Percentiles rank a stretch among this genome's conserved stretches.
phyloP scores from a whole-genome alignment of 2,888 invertebrate species.

The Pseudanteris insignis region DNA sequence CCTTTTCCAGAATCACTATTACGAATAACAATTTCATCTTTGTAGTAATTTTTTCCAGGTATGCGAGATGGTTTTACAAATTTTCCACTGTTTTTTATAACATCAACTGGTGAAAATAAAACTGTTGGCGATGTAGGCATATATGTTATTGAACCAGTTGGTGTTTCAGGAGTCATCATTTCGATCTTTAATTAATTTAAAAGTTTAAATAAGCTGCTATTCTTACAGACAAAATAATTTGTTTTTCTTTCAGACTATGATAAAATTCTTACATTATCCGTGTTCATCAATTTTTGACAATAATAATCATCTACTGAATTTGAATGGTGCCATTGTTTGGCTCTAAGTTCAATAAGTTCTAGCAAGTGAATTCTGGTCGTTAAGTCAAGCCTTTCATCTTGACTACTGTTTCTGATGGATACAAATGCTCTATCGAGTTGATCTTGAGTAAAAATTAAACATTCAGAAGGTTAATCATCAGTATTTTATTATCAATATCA shows the following conservation, averaged over 20 bases:
- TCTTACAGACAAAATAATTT: constrained; percentile 1
- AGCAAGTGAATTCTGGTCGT: constrained; percentile 87
- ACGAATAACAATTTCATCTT: constrained; percentile 93
- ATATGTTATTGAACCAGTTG: constrained; percentile 54
- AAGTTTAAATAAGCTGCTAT: not conserved
- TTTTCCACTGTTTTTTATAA: constrained; percentile 88
- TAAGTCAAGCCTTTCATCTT: constrained; percentile 86
- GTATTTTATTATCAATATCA: no score
- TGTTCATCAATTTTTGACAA: constrained; percentile 65
- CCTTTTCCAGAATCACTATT: constrained; percentile 97
- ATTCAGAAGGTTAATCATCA: no score
- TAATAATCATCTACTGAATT: constrained; percentile 88
- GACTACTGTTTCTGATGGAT: constrained; percentile 87
- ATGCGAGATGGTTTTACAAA: constrained; percentile 89
- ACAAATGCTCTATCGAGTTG: constrained; percentile 84
- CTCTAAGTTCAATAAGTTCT: constrained; percentile 91
- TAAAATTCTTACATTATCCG: constrained; percentile 64
- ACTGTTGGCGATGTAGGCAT: constrained; percentile 65
- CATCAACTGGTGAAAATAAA: constrained; percentile 82
- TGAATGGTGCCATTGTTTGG: constrained; percentile 88
- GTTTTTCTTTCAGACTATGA: no score
- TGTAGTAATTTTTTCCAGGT: constrained; percentile 91
- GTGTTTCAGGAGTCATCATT: constrained; percentile 53
- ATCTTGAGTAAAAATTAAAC: constrained; percentile 69
- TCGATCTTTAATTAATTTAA: constrained; percentile 35